Evolutionary conservation across 2,888 invertebrate species (phyloP).

Genomic region (Hypsopygia costalis): DNA sequence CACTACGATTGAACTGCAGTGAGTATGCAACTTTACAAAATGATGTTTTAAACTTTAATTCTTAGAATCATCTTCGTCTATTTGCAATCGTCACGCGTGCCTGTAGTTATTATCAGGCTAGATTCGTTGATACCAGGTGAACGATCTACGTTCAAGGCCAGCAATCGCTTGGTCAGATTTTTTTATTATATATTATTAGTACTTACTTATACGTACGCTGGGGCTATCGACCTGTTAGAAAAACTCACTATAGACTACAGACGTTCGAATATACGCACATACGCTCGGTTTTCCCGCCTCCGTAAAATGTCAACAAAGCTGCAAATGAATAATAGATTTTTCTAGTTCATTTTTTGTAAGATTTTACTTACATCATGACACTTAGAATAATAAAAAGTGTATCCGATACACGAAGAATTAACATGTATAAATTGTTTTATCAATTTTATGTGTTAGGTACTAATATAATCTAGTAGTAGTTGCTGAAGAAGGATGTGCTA

Average conservation of each 20-base stretch:
- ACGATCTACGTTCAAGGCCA: conserved; percentile 73
- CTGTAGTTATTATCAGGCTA: conserved; percentile 38
- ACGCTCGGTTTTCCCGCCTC: background rate
- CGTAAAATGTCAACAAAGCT: background rate
- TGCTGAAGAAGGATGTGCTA: too few relatives aligned
- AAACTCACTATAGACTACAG: conserved; percentile 20
- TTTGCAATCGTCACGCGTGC: conserved; percentile 39
- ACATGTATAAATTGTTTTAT: too few relatives aligned
- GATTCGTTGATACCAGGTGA: conserved; percentile 60
- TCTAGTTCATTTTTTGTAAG: too few relatives aligned
- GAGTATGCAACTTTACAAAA: too few relatives aligned
- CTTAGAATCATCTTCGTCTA: too few relatives aligned
- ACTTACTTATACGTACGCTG: conserved; percentile 46
- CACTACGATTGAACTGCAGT: too few relatives aligned
- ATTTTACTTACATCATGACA: too few relatives aligned
- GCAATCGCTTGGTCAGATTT: conserved; percentile 61
- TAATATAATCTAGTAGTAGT: too few relatives aligned
- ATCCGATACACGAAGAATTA: too few relatives aligned
- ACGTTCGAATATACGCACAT: background rate
- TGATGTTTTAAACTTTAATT: too few relatives aligned
- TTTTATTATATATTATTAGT: conserved; percentile 42
- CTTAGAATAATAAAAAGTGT: too few relatives aligned
- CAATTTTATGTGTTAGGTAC: too few relatives aligned
- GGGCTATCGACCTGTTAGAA: conserved; percentile 49
- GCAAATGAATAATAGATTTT: background rate